A percentile compares a stretch with the other conserved stretches of the same genome.
Evolutionary conservation across 2,113 vertebrate genomes (phyloP).

Genomic region (Steatornis caripensis): DNA sequence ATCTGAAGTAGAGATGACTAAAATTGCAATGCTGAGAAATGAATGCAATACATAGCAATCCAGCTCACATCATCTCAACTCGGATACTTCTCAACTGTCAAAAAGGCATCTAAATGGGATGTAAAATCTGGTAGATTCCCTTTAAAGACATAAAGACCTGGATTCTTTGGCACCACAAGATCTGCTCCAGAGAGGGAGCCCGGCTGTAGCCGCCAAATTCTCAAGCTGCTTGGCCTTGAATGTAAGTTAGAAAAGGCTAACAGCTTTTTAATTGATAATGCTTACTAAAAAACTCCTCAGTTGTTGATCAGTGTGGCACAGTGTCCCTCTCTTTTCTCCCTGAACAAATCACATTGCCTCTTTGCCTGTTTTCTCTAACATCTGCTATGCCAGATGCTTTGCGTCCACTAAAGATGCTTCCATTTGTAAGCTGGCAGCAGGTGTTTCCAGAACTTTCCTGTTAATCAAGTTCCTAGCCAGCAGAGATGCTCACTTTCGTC

Average conservation of each 20-base stretch:
- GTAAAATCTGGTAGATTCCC: not conserved
- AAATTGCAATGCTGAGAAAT: not conserved
- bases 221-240: not conserved
- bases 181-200: not conserved
- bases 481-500: not conserved
- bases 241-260: not conserved
- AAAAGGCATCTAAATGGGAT: not conserved
- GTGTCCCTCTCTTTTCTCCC: not conserved
- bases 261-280: not conserved
- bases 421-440: not conserved
- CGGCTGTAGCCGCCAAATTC: not conserved
- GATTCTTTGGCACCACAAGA: not conserved
- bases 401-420: not conserved
- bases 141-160: not conserved
- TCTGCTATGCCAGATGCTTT: not conserved
- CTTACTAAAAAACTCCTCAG: not conserved
- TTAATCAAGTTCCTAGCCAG: not conserved
- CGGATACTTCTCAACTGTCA: not conserved
- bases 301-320: not conserved
- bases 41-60: not conserved
- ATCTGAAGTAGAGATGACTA: not conserved
- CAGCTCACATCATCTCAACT: not conserved
- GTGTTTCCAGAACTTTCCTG: not conserved
- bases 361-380: not conserved
- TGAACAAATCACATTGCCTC: not conserved